Evolutionary conservation across 2,888 invertebrate genomes (phyloP).

Genomic region (Mystacides longicornis): DNA sequence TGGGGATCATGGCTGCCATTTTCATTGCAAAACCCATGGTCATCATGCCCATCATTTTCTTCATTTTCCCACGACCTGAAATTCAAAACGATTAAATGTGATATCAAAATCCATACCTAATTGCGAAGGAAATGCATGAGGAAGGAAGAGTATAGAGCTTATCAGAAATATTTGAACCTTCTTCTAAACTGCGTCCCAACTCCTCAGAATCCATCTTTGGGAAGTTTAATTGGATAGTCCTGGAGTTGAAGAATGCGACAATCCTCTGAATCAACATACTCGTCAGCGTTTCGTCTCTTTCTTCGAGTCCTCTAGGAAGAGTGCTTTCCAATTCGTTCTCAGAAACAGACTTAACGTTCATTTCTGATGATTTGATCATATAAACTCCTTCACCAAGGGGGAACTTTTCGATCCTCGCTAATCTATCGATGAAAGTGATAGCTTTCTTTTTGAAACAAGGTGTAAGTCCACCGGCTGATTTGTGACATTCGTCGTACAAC

Average conservation of each 20-base stretch:
- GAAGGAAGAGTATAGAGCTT: neutral
- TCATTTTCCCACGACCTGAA: constrained; percentile 74
- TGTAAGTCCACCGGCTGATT: constrained; percentile 57
- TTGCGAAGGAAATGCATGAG: neutral
- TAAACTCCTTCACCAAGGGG: constrained; percentile 60
- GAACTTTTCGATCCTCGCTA: constrained; percentile 61
- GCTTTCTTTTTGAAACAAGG: constrained; percentile 78
- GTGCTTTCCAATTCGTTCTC: constrained; percentile 65
- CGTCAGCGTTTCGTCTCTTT: constrained; percentile 60
- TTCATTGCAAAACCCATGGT: constrained; percentile 84
- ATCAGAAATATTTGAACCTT: constrained; percentile 48
- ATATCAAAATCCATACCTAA: too few relatives aligned
- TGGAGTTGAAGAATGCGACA: constrained; percentile 63
- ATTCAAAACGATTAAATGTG: constrained; percentile 1
- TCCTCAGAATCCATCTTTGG: constrained; percentile 65
- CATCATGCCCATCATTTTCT: constrained; percentile 88
- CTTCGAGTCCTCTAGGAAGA: constrained; percentile 57
- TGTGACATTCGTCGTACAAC: constrained; percentile 72
- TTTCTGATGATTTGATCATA: constrained; percentile 50
- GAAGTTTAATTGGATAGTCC: constrained; percentile 67
- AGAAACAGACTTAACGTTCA: constrained; percentile 43
- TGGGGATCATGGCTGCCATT: constrained; percentile 71
- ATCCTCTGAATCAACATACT: constrained; percentile 64
- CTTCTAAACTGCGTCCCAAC: constrained; percentile 63
- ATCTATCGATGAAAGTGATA: constrained; percentile 68